Conservation (phyloP, 2,113 vertebrate genomes). For the Sorex araneus region DNA sequence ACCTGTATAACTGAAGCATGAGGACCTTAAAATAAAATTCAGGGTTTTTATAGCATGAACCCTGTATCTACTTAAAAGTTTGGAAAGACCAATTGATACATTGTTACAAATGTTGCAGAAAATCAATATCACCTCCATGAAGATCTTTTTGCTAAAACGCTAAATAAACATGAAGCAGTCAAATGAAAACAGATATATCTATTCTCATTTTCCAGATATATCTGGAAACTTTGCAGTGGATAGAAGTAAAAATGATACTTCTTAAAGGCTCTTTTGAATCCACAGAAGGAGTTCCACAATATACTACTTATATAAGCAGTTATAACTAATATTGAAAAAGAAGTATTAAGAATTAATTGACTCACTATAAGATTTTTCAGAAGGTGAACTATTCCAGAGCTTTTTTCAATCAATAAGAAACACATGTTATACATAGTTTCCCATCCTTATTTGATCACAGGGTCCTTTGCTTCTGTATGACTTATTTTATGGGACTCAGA, state of each 20-base stretch:
- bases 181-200: not conserved
- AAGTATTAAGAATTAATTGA: not conserved
- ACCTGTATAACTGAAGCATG: not conserved
- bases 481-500: not conserved
- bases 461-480: not conserved
- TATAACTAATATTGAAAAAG: constrained; percentile 17
- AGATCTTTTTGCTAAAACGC: constrained; percentile 2
- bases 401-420: constrained; percentile 36
- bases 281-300: not conserved
- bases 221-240: not conserved
- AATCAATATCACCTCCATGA: constrained; percentile 11
- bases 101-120: not conserved
- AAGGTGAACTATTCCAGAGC: not conserved
- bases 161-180: not conserved
- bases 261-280: too few species aligned
- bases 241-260: not conserved
- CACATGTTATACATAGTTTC: not conserved
- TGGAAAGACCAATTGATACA: not conserved
- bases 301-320: not conserved
- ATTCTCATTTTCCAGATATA: too few species aligned
- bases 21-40: not conserved
- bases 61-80: not conserved
- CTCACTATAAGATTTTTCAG: not conserved
- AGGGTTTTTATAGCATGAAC: not conserved
- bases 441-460: not conserved